Evolutionary conservation across 2,113 vertebrate species (phyloP).

Genomic region (Ancistrus triradiatus): DNA sequence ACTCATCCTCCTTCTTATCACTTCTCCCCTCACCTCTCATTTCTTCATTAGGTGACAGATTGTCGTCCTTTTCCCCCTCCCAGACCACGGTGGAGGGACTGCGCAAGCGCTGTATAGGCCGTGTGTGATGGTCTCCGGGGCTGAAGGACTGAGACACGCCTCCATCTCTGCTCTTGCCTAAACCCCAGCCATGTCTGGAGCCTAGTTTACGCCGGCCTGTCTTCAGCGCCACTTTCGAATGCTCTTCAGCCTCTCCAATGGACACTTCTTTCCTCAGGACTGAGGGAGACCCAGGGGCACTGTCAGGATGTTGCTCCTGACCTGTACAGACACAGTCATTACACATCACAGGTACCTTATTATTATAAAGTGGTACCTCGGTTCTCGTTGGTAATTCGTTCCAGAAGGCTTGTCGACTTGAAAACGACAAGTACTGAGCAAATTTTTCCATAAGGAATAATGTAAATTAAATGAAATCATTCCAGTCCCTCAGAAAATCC

Average conservation of each 20-base stretch:
- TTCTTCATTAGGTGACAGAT: constrained; percentile 44
- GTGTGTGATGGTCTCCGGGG: constrained; percentile 60
- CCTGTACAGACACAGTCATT: constrained; percentile 15
- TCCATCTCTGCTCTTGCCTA: constrained; percentile 51
- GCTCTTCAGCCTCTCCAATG: constrained; percentile 51
- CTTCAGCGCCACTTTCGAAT: constrained; percentile 37
- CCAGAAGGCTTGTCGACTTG: too few relatives aligned
- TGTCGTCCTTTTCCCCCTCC: constrained; percentile 58
- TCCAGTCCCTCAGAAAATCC: too few relatives aligned
- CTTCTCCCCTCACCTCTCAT: constrained; percentile 47
- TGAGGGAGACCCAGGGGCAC: constrained; percentile 65
- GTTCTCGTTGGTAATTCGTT: too few relatives aligned
- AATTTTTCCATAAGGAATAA: too few relatives aligned
- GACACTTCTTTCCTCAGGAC: constrained; percentile 51
- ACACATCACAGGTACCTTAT: background rate
- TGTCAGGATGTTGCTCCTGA: constrained; percentile 53
- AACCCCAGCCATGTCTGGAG: constrained; percentile 69
- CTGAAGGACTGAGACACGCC: constrained; percentile 67
- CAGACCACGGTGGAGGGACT: constrained; percentile 50
- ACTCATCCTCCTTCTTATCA: background rate
- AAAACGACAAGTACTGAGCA: too few relatives aligned
- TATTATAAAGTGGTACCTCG: too few relatives aligned
- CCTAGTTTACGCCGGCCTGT: constrained; percentile 64
- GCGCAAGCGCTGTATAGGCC: constrained; percentile 50
- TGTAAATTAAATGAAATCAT: too few relatives aligned